Base-by-base conservation (phyloP, 2,888 invertebrate species). In the Drosophila diplacantha region DNA sequence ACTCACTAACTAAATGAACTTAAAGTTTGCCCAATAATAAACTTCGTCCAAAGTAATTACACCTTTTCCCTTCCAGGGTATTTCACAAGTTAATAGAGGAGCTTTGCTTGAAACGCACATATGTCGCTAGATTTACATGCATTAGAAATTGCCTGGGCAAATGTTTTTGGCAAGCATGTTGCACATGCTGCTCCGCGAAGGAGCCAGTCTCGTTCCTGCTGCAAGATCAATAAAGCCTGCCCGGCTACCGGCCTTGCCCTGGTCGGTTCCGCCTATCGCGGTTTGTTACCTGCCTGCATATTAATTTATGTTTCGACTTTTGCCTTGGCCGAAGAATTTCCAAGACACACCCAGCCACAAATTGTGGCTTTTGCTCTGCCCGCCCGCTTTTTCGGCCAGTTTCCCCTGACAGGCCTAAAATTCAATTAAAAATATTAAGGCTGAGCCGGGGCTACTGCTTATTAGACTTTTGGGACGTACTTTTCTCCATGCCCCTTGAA, bases 241-340 rank as follows among this genome's bases (percentile, higher is more conserved):
- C 62, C 52, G 62, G 66, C 68, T 58, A 68, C 69, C 54, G 69
- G 69, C 69, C 67, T 60, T 52, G 62, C 63, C 55, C 56, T 31
- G 41, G 46, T 52, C 41, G 58, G 66, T 44, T 50, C 66, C 66
- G 66, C 66, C 66, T 66, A 65, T 65, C 39, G 66, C 64, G 34
- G 63, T 61, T 61, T 58, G 43, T 44, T 59, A 32, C 46, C 65
- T 65, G 65, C 66, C 66, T 66, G 66, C 66, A 66, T 66, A 66
- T 66, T 66, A 65, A 66, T 66, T 66, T 66, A 66, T 66, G 66
- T 66, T 65, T 66, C 63, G 63, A 62, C 63, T 62, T 43, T 61
- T 63, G 62, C 61, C 61, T 63, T 47, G 65, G 66, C 66, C 43
- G 53, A 26, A 65, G 66, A 66, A 66, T 65, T 66, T 66, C 52